Conservation (phyloP, 2,113 vertebrate species). For the Crotalus helleri region DNA sequence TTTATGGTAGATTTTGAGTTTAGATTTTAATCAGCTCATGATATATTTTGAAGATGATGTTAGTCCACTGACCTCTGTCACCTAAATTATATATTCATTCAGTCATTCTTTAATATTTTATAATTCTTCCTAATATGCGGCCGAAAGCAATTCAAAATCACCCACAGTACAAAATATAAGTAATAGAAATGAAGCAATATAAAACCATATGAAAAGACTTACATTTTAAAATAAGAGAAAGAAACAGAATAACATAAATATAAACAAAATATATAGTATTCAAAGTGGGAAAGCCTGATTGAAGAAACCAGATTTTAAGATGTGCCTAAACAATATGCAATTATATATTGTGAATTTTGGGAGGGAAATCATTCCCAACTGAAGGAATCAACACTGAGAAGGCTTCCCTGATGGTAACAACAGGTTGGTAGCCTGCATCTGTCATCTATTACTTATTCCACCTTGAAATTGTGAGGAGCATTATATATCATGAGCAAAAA, state of each 20-base stretch:
- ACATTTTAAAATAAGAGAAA: neutral
- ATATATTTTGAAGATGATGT: neutral
- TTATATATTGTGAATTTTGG: neutral
- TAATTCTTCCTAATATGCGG: neutral
- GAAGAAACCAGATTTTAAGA: neutral
- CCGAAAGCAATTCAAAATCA: neutral
- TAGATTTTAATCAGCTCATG: neutral
- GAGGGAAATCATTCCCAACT: neutral
- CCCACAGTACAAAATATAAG: neutral
- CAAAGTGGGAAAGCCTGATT: neutral
- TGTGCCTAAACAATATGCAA: neutral
- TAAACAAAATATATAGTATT: neutral
- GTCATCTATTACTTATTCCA: neutral
- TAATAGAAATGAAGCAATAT: neutral
- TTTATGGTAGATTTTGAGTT: neutral
- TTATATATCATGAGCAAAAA: neutral
- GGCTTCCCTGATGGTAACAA: neutral
- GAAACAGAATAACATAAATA: neutral
- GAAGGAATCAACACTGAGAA: neutral
- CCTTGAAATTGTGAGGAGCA: neutral
- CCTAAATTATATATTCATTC: neutral
- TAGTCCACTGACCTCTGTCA: neutral
- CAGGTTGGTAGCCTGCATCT: neutral
- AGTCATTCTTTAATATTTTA: neutral
- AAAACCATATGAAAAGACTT: neutral